A percentile compares a stretch with the other conserved stretches of the same genome.
Evolutionary conservation across 2,797 vertebrate species (phyloP).

Genomic region (Sebastes alutus): DNA sequence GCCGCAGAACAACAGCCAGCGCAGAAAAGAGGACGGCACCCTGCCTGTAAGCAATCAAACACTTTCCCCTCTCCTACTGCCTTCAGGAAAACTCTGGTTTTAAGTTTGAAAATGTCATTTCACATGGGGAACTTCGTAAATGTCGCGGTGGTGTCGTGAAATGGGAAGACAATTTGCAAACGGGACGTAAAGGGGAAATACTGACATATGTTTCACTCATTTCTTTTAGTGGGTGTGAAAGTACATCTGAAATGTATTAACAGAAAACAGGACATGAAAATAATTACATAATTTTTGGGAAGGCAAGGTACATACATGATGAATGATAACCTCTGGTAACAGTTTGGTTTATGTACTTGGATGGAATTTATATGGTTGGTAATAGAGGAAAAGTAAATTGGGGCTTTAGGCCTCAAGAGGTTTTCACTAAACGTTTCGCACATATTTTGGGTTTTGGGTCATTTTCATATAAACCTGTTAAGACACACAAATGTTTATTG

Average conservation of each 20-base stretch:
- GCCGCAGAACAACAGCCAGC: constrained; percentile 67
- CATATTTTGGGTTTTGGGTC: not conserved
- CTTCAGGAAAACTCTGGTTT: not conserved
- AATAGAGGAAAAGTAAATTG: not conserved
- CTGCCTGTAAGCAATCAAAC: constrained; percentile 82
- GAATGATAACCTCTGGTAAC: not conserved
- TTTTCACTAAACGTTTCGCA: not conserved
- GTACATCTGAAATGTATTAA: not conserved
- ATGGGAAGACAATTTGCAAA: not conserved
- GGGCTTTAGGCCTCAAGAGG: no score
- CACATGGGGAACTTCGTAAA: not conserved
- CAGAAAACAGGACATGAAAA: not conserved
- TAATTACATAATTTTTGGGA: not conserved
- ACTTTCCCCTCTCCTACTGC: not conserved
- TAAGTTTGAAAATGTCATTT: not conserved
- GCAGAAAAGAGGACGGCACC: constrained; percentile 78
- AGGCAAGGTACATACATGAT: not conserved
- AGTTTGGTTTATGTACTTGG: not conserved
- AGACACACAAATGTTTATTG: constrained; percentile 12
- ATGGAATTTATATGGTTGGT: not conserved
- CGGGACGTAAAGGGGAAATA: not conserved
- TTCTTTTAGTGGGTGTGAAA: not conserved
- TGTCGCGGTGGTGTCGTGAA: not conserved
- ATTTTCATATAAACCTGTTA: constrained; percentile 5
- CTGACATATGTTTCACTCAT: not conserved